Conservation (phyloP, 1,140 invertebrate species). For the Catajapyx aquilonaris region DNA sequence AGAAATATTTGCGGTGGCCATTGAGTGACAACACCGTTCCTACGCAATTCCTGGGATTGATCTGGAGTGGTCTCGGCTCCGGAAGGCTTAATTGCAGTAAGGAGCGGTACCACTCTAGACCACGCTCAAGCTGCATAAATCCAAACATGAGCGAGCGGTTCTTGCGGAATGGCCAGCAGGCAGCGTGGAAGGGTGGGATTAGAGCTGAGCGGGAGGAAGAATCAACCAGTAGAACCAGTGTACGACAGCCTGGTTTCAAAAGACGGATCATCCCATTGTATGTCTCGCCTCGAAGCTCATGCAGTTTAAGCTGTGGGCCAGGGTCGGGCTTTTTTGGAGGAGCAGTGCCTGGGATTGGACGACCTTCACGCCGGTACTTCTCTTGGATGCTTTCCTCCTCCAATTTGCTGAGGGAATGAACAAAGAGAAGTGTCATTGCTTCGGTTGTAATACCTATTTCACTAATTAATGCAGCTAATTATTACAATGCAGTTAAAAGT, state of each 20-base stretch:
- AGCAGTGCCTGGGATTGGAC: neutral
- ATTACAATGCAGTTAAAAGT: no score
- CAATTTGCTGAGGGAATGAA: constrained; percentile 29
- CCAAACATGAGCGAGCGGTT: constrained; percentile 85
- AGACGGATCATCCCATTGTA: constrained; percentile 84
- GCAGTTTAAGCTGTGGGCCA: constrained; percentile 48
- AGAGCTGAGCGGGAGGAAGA: constrained; percentile 64
- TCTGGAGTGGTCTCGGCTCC: constrained; percentile 57
- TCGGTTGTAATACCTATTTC: no score
- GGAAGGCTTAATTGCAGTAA: constrained; percentile 64
- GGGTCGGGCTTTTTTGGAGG: constrained; percentile 9
- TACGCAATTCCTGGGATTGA: constrained; percentile 90
- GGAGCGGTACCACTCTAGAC: constrained; percentile 76
- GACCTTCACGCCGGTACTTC: constrained; percentile 12
- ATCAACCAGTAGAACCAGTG: constrained; percentile 76
- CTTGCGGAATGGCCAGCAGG: constrained; percentile 88
- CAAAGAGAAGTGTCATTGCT: no score
- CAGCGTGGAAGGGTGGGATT: constrained; percentile 73
- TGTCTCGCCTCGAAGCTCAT: constrained; percentile 83
- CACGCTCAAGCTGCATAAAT: constrained; percentile 75
- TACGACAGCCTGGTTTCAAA: constrained; percentile 85
- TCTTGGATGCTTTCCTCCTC: constrained; percentile 58
- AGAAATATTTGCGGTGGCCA: constrained; percentile 91
- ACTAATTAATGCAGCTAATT: no score
- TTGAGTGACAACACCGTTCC: constrained; percentile 92